phyloP scores from a whole-genome alignment of 2,888 invertebrate species.

The Polia nebulosa region DNA sequence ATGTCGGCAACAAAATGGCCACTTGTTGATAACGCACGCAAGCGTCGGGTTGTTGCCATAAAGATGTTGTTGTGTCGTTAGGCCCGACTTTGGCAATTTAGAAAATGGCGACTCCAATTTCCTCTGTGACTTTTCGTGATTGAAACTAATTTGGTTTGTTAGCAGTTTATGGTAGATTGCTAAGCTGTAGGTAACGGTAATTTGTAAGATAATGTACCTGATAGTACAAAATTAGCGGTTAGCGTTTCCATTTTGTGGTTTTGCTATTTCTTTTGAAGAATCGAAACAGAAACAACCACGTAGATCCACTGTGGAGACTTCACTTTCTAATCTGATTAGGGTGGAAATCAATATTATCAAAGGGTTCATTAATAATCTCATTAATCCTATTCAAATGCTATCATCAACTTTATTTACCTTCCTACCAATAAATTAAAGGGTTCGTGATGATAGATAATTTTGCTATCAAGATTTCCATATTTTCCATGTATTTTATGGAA shows the following conservation, averaged over 20 bases:
- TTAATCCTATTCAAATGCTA: not conserved
- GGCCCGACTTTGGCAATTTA: constrained; percentile 13
- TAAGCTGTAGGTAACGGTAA: not conserved
- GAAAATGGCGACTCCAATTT: constrained; percentile 30
- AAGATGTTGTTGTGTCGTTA: constrained; percentile 16
- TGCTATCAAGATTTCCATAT: not conserved
- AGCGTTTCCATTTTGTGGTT: not conserved
- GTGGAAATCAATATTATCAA: not conserved
- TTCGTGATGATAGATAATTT: not conserved
- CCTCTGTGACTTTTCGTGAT: constrained; percentile 28
- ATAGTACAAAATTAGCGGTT: not conserved
- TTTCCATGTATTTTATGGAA: not conserved
- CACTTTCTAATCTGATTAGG: not conserved
- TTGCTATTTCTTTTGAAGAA: not conserved
- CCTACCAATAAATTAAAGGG: not conserved
- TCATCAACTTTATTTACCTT: not conserved
- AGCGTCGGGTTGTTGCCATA: constrained; percentile 1
- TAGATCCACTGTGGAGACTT: not conserved
- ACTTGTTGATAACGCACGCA: constrained; percentile 58
- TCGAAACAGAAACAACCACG: not conserved
- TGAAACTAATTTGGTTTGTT: constrained; percentile 21
- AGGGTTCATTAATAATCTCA: not conserved
- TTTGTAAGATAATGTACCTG: not conserved
- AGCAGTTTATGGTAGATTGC: not conserved
- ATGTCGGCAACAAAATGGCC: constrained; percentile 35